Percentiles rank a stretch among this genome's conserved stretches.
Conservation (phyloP, 2,113 vertebrate species). For the Micronycteris hirsuta region DNA sequence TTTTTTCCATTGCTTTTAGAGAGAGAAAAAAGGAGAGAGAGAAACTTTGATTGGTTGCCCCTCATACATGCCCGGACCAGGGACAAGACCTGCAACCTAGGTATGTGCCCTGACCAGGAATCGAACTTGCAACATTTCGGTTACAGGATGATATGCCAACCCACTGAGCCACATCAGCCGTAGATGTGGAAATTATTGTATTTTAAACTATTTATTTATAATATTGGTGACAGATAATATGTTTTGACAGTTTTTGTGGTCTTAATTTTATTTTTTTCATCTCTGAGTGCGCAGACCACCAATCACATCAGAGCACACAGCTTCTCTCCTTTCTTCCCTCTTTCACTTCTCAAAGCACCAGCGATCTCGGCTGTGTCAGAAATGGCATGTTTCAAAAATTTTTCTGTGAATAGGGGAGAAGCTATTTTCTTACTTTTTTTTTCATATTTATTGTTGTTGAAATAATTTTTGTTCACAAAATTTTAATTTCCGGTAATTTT, state of each 20-base stretch:
- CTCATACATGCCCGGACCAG: no score
- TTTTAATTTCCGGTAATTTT: neutral
- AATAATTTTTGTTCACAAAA: slow-evolving; percentile 12
- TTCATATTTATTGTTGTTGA: neutral
- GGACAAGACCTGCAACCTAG: no score
- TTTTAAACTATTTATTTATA: neutral
- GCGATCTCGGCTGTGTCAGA: neutral
- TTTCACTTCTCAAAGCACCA: neutral
- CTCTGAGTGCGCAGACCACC: neutral
- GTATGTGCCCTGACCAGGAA: no score
- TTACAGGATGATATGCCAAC: no score
- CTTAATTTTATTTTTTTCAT: neutral
- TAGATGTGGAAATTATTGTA: no score
- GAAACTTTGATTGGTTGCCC: no score
- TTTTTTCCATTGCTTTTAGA: no score
- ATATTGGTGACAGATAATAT: neutral
- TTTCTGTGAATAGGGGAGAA: neutral
- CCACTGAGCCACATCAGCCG: no score
- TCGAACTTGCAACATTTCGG: no score
- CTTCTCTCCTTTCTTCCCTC: neutral
- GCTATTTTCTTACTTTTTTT: neutral
- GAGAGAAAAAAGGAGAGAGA: no score
- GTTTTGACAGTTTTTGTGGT: neutral
- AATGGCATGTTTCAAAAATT: neutral
- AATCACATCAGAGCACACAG: neutral